Conservation (phyloP, 1,140 invertebrate genomes). For the Chionoecetes opilio region DNA sequence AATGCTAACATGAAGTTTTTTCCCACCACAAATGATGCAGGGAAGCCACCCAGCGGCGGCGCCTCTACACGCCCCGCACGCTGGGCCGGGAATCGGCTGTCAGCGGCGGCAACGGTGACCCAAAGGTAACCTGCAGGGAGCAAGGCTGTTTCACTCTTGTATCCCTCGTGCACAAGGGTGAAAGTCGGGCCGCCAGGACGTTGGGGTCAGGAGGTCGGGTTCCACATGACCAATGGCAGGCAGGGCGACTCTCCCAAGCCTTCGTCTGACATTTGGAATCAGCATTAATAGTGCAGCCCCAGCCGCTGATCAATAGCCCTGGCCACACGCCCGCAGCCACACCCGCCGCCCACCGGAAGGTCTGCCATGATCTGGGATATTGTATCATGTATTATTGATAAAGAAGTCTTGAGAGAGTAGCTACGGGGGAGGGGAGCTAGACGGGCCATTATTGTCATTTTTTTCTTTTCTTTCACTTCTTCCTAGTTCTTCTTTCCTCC, state of each 20-base stretch:
- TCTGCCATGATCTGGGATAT: not conserved
- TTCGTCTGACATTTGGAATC: slow-evolving; percentile 55
- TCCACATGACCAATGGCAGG: slow-evolving; percentile 61
- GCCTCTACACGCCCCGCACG: not conserved
- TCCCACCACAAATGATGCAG: slow-evolving; percentile 70
- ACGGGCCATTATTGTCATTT: too few relatives aligned
- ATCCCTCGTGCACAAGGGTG: not conserved
- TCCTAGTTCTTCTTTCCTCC: too few relatives aligned
- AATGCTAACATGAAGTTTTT: slow-evolving; percentile 64
- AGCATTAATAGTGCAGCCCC: slow-evolving; percentile 60
- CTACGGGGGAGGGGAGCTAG: too few relatives aligned
- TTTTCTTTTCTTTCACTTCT: too few relatives aligned
- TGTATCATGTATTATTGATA: not conserved
- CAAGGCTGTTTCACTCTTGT: not conserved
- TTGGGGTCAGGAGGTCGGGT: slow-evolving; percentile 46
- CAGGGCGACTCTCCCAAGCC: slow-evolving; percentile 14
- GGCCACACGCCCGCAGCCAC: not conserved
- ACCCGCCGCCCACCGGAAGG: not conserved
- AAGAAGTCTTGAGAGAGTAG: not conserved
- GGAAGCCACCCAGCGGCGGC: not conserved
- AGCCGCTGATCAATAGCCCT: slow-evolving; percentile 45
- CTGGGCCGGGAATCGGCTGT: not conserved
- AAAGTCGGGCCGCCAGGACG: not conserved
- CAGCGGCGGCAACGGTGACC: not conserved
- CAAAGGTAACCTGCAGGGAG: not conserved